phyloP scores from a whole-genome alignment of 92 coral and sea anemone species.

The Plumapathes pennacea region DNA sequence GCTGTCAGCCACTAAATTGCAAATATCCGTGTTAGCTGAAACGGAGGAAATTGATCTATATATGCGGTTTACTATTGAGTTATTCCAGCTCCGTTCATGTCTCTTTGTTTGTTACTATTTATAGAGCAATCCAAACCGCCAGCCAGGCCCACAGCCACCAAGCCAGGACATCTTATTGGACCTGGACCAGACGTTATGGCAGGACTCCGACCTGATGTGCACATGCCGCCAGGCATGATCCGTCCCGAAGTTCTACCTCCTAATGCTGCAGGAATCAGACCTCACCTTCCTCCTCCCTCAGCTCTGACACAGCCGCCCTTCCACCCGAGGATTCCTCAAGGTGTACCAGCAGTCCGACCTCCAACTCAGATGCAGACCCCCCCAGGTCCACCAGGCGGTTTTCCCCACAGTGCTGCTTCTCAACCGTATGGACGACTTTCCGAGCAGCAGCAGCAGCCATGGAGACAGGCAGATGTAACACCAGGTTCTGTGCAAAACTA shows the following conservation, averaged over 20 bases:
- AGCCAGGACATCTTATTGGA: constrained; percentile 70
- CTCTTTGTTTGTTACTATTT: too few relatives aligned
- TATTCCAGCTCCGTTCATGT: too few relatives aligned
- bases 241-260: too few relatives aligned
- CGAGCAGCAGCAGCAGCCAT: constrained; percentile 5
- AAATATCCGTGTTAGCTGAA: too few relatives aligned
- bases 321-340: constrained; percentile 42
- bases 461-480: background rate
- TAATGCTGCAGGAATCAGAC: constrained; percentile 49
- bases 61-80: too few relatives aligned
- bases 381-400: constrained; percentile 18
- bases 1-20: too few relatives aligned
- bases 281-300: constrained; percentile 36
- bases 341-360: constrained; percentile 24
- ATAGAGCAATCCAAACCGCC: constrained; percentile 55
- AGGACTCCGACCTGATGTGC: constrained; percentile 40
- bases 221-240: constrained; percentile 11
- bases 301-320: constrained; percentile 22
- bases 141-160: constrained; percentile 47
- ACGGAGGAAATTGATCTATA: too few relatives aligned
- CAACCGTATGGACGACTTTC: constrained; percentile 17
- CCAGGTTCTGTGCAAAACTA: background rate
- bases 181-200: constrained; percentile 36
- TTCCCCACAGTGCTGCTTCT: constrained; percentile 14
- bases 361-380: constrained; percentile 17